Base-by-base conservation (phyloP, 2,888 invertebrate species). In the Scaptomyza flava region DNA sequence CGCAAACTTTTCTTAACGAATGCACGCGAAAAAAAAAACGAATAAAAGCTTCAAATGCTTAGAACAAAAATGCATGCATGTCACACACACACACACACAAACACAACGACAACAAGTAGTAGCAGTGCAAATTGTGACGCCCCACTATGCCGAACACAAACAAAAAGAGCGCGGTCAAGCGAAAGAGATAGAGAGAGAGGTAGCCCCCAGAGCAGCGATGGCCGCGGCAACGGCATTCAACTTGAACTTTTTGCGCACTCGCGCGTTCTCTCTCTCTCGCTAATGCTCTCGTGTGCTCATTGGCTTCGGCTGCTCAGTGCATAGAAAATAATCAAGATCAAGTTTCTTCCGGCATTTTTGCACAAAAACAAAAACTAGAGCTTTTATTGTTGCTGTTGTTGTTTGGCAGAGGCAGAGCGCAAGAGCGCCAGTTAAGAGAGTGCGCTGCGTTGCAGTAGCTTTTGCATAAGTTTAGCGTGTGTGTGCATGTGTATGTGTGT, bases 281-380 rank as follows among this genome's bases (percentile, higher is more conserved):
- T 62, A 3, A 38, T 11, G 42, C 61, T 50, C 61, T 61, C 60
- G 38, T 60, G 59, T 50, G 59, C 68, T 72, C 59, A 61, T 61
- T 72, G 72, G 58, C 63, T 56, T 56, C 42, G 52, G 17, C 56
- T 9, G 60, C 46, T 17, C 36, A 48, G 53, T 64, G 78, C 83
- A 79, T 75, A 78, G 77, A 70, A 81, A 76, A 86, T 77, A 84
- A 82, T 89, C 89, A 89, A 89, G 89, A 89, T 89, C 89, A 89
- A 89, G 89, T 89, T 89, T 81, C 87, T 89, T 89, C 87, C 89
- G 89, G 80, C 79, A 85, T 87, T 81, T 77, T 82, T 87, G 72
- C 69, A 69, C 80, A 81, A 70, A 51, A 77, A 76, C 79, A 86
- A 79, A 66, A 72, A 74, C 71, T 70, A 74, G 78, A 83, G 86